Evolutionary conservation across 1,140 invertebrate species (phyloP).

Genomic region (Macrosteles quadrilineatus): DNA sequence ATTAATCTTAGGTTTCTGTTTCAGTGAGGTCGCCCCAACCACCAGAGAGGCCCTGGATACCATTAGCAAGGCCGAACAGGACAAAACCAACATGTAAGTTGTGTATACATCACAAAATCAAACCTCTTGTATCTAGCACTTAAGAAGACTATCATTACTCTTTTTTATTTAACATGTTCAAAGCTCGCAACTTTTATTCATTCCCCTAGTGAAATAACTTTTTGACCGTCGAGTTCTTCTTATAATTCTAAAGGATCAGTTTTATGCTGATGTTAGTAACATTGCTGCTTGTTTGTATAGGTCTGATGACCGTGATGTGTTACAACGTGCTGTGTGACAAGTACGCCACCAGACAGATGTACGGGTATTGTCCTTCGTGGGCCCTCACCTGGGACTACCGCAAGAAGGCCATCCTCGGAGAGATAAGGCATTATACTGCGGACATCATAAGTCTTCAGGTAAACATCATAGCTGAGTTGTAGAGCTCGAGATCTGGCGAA

Average conservation of each 20-base stretch:
- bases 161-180: no score
- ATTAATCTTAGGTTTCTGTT: constrained; percentile 58
- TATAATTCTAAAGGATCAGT: no score
- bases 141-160: no score
- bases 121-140: no score
- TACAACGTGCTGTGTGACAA: constrained; percentile 99
- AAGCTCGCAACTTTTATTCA: no score
- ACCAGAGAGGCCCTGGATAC: constrained; percentile 92
- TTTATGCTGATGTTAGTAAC: no score
- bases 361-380: constrained; percentile 97
- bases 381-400: constrained; percentile 98
- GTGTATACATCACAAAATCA: no score
- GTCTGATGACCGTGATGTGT: constrained; percentile 98
- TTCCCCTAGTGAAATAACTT: no score
- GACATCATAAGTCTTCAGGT: constrained; percentile 95
- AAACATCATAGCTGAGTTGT: no score
- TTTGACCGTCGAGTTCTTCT: no score
- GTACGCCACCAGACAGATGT: constrained; percentile 96
- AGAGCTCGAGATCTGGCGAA: no score
- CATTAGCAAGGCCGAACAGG: constrained; percentile 81
- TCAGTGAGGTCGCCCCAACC: constrained; percentile 88
- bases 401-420: constrained; percentile 96
- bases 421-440: constrained; percentile 94
- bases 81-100: constrained; percentile 86
- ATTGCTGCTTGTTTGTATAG: no score